Conservation (phyloP, 2,888 invertebrate species). For the Therioaphis trifolii region DNA sequence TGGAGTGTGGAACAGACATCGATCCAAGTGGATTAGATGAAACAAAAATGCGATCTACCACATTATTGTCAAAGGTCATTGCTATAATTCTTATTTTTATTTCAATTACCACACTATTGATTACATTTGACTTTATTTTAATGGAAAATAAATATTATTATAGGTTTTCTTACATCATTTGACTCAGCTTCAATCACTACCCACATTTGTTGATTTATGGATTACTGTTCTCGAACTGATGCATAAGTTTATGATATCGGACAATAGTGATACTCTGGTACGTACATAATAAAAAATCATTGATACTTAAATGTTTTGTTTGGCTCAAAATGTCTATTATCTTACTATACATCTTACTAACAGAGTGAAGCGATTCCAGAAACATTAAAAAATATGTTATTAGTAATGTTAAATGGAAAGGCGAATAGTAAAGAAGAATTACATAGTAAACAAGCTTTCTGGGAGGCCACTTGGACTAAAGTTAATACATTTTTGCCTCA, state of each 20-base stretch:
- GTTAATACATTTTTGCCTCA: constrained; percentile 89
- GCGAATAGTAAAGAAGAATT: constrained; percentile 72
- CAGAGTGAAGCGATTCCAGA: constrained; percentile 94
- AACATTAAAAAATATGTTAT: constrained; percentile 95
- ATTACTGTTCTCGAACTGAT: constrained; percentile 90
- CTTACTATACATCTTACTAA: constrained; percentile 61
- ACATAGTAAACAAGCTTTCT: constrained; percentile 79
- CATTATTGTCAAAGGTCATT: constrained; percentile 85
- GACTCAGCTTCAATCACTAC: constrained; percentile 83
- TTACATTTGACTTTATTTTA: not conserved
- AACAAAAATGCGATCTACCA: constrained; percentile 87
- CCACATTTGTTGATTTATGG: constrained; percentile 91
- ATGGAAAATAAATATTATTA: constrained; percentile 57
- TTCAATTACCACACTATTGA: too few species aligned
- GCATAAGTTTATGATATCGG: constrained; percentile 91
- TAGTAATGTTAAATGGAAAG: constrained; percentile 96
- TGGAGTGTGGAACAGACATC: constrained; percentile 71
- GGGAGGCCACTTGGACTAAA: constrained; percentile 93
- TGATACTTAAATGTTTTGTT: not conserved
- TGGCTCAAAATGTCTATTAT: constrained; percentile 65
- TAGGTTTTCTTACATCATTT: constrained; percentile 94
- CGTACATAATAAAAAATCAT: constrained; percentile 63
- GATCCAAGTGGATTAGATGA: constrained; percentile 80
- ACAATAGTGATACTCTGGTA: constrained; percentile 82
- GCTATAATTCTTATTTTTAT: not conserved